Percentiles rank a stretch among this genome's conserved stretches.
Evolutionary conservation across 2,797 vertebrate genomes (phyloP).

Genomic region (Mallotus villosus): DNA sequence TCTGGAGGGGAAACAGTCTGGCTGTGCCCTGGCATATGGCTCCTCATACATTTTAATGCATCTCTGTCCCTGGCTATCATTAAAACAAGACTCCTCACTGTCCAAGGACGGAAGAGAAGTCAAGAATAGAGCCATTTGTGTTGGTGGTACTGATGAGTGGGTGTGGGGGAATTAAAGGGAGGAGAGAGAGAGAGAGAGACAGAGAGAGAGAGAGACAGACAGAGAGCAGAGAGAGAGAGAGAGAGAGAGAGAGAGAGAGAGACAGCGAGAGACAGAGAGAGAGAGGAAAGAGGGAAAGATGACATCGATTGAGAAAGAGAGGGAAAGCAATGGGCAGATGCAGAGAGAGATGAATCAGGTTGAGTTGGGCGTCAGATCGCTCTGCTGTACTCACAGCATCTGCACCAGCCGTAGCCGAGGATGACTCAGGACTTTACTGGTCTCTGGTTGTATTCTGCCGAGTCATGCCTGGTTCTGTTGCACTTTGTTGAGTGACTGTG

Average conservation of each 20-base stretch:
- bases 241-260: slow-evolving; percentile 43
- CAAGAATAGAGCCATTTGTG: slow-evolving; percentile 55
- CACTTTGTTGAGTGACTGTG: slow-evolving; percentile 21
- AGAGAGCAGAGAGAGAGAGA: slow-evolving; percentile 18
- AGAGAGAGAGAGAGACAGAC: slow-evolving; percentile 21
- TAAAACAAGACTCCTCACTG: slow-evolving; percentile 50
- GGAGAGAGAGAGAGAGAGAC: slow-evolving; percentile 25
- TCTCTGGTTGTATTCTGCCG: slow-evolving; percentile 9
- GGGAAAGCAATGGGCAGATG: not conserved
- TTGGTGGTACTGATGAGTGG: slow-evolving; percentile 41
- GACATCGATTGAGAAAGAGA: slow-evolving; percentile 42
- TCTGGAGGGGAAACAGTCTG: slow-evolving; percentile 50
- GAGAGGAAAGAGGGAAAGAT: slow-evolving; percentile 32
- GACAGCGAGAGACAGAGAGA: slow-evolving; percentile 17
- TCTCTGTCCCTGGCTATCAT: slow-evolving; percentile 39
- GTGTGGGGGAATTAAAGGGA: slow-evolving; percentile 22
- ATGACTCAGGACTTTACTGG: not conserved
- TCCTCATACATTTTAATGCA: slow-evolving; percentile 70
- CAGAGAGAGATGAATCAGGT: slow-evolving; percentile 30
- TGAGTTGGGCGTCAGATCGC: slow-evolving; percentile 50
- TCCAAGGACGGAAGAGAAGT: slow-evolving; percentile 55
- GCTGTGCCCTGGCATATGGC: slow-evolving; percentile 48
- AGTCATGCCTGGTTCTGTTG: slow-evolving; percentile 16
- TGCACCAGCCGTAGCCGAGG: no score
- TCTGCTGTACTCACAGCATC: slow-evolving; percentile 52